A percentile compares a stretch with the other conserved stretches of the same genome.
These are phyloP conservation scores for Andricus quercusramuli DNA, from an alignment of 2,888 invertebrate species.

Conservation along the genomic window DNA sequence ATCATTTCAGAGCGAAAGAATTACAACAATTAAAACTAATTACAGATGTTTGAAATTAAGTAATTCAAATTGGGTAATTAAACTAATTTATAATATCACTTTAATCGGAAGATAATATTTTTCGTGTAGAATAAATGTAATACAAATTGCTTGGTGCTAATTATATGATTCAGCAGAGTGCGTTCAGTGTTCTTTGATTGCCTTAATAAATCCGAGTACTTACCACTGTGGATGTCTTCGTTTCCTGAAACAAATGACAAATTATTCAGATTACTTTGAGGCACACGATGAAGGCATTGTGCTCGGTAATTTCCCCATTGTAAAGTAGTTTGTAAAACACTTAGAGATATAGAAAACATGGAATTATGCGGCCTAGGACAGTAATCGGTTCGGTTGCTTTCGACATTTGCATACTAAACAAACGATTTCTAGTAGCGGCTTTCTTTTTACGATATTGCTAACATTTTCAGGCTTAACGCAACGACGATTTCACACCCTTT, in stretches of 20 bases:
- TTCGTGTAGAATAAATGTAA: background rate
- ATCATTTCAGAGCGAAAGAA: too few relatives aligned
- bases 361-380: conserved; percentile 18
- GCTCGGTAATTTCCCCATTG: conserved; percentile 35
- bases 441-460: conserved; percentile 18
- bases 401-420: conserved; percentile 33
- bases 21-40: too few relatives aligned
- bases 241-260: conserved; percentile 48
- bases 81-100: too few relatives aligned
- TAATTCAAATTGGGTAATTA: too few relatives aligned
- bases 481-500: conserved; percentile 24
- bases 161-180: conserved; percentile 30
- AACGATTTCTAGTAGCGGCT: background rate
- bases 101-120: background rate
- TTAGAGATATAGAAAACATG: conserved; percentile 18
- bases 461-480: conserved; percentile 12
- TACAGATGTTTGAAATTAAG: too few relatives aligned
- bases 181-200: conserved; percentile 22
- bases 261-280: conserved; percentile 34
- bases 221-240: conserved; percentile 37
- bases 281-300: conserved; percentile 39
- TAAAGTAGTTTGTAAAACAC: conserved; percentile 32
- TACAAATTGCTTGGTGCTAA: background rate
- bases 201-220: conserved; percentile 40
- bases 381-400: conserved; percentile 17